Evolutionary conservation across 2,888 invertebrate species (phyloP).

Genomic region (Chymomyza procnemis): DNA sequence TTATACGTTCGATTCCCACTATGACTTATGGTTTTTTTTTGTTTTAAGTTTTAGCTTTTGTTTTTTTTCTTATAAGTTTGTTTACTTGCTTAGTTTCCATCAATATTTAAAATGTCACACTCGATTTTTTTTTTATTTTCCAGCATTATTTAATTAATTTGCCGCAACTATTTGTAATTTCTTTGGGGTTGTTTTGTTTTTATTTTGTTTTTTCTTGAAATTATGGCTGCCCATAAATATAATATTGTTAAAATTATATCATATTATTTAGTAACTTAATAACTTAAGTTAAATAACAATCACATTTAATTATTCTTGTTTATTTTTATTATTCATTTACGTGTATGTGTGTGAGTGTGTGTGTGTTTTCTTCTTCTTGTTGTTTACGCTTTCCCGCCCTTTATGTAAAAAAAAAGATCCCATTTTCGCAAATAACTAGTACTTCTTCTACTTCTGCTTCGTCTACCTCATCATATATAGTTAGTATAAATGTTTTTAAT

Average conservation of each 20-base stretch:
- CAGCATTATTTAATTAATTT: not conserved
- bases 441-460: conserved; percentile 10
- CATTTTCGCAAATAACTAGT: conserved; percentile 27
- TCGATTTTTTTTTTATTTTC: not conserved
- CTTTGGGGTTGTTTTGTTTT: conserved; percentile 14
- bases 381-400: not conserved
- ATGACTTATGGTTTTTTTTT: conserved; percentile 22
- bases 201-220: conserved; percentile 16
- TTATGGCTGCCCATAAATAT: not conserved
- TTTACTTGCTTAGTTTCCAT: conserved; percentile 12
- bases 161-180: conserved; percentile 12
- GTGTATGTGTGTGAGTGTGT: conserved; percentile 27
- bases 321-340: conserved; percentile 22
- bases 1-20: conserved; percentile 45
- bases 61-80: conserved; percentile 10
- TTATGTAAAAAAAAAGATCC: conserved; percentile 6
- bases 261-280: conserved; percentile 57
- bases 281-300: conserved; percentile 77
- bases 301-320: conserved; percentile 74
- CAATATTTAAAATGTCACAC: not conserved
- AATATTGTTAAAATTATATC: not conserved
- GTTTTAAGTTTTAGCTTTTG: conserved; percentile 11
- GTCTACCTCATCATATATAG: not conserved
- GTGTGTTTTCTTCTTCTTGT: conserved; percentile 22
- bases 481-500: not conserved